Conservation (phyloP, 2,113 vertebrate genomes). For the Cavia porcellus region DNA sequence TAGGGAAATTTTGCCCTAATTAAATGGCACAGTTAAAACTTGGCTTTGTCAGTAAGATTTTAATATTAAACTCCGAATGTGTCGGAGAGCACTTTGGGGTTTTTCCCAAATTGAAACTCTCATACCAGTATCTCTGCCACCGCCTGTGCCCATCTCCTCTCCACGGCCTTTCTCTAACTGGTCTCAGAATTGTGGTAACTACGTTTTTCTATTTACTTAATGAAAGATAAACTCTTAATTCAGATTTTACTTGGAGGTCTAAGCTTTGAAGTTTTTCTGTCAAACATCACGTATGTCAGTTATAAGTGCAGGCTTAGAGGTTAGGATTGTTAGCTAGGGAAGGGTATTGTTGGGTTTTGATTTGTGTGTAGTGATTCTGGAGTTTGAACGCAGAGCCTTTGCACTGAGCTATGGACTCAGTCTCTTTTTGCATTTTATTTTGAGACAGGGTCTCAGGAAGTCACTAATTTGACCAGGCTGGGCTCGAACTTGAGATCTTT, state of each 20-base stretch:
- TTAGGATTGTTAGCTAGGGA: not conserved
- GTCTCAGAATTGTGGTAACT: not conserved
- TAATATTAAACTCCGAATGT: not conserved
- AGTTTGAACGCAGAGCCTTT: not conserved
- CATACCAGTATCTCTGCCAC: not conserved
- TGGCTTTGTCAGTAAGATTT: conserved; percentile 33
- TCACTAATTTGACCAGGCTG: not conserved
- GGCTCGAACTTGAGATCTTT: not conserved
- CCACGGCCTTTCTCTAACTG: not conserved
- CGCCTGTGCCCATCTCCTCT: too few species aligned
- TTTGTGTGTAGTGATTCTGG: not conserved
- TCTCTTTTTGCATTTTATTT: not conserved
- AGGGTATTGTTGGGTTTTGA: not conserved
- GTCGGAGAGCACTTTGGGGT: not conserved
- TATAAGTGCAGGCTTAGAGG: not conserved
- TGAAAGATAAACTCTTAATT: not conserved
- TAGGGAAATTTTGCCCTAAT: conserved; percentile 39
- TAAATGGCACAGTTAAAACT: conserved; percentile 47
- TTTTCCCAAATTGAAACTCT: not conserved
- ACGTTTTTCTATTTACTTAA: conserved; percentile 5
- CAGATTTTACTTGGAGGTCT: not conserved
- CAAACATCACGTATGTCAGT: not conserved
- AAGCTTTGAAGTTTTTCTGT: not conserved
- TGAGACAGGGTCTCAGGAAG: not conserved
- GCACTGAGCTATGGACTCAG: not conserved